Conservation (phyloP, 2,888 invertebrate genomes). For the Amitus sp. region DNA sequence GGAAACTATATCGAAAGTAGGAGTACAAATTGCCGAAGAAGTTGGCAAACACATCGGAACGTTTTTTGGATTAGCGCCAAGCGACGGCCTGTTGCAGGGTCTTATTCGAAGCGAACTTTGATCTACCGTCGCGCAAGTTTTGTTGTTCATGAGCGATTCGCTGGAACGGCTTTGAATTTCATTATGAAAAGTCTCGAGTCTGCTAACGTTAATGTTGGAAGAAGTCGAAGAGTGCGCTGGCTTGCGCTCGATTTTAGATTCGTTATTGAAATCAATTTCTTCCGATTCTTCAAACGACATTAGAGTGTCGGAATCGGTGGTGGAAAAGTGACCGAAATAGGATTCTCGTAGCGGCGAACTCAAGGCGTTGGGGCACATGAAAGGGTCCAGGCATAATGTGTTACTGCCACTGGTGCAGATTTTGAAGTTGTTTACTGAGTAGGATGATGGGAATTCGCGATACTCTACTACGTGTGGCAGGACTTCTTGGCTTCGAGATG, state of each 20-base stretch:
- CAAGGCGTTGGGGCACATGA: slow-evolving; percentile 57
- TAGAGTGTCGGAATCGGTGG: slow-evolving; percentile 57
- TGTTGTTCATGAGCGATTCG: slow-evolving; percentile 50
- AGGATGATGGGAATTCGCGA: slow-evolving; percentile 55
- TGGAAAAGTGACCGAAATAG: slow-evolving; percentile 56
- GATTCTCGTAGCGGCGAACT: slow-evolving; percentile 59
- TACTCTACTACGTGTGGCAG: slow-evolving; percentile 52
- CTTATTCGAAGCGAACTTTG: slow-evolving; percentile 45
- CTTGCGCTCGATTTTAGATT: slow-evolving; percentile 18
- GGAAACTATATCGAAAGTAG: slow-evolving; percentile 54
- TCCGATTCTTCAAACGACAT: slow-evolving; percentile 59
- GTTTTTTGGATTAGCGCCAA: slow-evolving; percentile 42
- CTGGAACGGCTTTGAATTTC: slow-evolving; percentile 55
- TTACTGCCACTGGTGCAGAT: slow-evolving; percentile 56
- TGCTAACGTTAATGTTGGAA: slow-evolving; percentile 54
- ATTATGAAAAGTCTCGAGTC: slow-evolving; percentile 15
- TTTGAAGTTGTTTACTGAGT: slow-evolving; percentile 60
- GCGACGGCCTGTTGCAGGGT: slow-evolving; percentile 35
- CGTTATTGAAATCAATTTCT: slow-evolving; percentile 26
- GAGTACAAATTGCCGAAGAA: slow-evolving; percentile 58
- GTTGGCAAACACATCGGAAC: slow-evolving; percentile 56
- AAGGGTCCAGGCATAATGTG: slow-evolving; percentile 55
- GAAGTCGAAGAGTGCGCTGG: slow-evolving; percentile 45
- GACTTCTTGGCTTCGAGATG: slow-evolving; percentile 59
- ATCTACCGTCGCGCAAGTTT: slow-evolving; percentile 45